Evolutionary conservation across 2,888 invertebrate species (phyloP).

Genomic region (Fragum whitleyi): DNA sequence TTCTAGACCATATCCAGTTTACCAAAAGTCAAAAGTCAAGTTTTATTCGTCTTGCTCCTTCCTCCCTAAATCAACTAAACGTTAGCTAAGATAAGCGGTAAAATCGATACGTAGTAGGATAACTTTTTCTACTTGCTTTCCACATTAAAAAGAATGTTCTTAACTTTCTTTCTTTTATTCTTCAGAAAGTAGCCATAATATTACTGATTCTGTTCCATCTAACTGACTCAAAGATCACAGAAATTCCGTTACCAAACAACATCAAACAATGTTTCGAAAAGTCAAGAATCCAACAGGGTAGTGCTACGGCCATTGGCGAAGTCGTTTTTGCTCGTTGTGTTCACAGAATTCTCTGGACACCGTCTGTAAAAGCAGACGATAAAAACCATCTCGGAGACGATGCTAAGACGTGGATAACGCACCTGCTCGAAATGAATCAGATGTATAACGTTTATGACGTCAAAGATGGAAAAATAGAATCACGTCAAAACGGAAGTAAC

Average conservation of each 20-base stretch:
- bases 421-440: slow-evolving; percentile 45
- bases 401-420: slow-evolving; percentile 48
- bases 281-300: slow-evolving; percentile 23
- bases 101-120: no score
- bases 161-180: no score
- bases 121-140: no score
- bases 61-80: no score
- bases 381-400: slow-evolving; percentile 29
- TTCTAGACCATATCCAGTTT: no score
- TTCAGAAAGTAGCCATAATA: slow-evolving; percentile 23
- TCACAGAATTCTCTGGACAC: slow-evolving; percentile 42
- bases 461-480: background rate
- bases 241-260: slow-evolving; percentile 38
- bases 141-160: no score
- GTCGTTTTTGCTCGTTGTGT: slow-evolving; percentile 52
- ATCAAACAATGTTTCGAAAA: slow-evolving; percentile 39
- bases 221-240: slow-evolving; percentile 45
- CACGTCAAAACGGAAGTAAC: background rate
- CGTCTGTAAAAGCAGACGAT: background rate
- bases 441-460: slow-evolving; percentile 26
- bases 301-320: slow-evolving; percentile 36
- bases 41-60: no score
- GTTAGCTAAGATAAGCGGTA: no score
- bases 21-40: no score
- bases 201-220: slow-evolving; percentile 34